These are phyloP conservation scores for Pipistrellus nathusii DNA, from an alignment of 2,797 vertebrate genomes.

Conservation along the genomic window DNA sequence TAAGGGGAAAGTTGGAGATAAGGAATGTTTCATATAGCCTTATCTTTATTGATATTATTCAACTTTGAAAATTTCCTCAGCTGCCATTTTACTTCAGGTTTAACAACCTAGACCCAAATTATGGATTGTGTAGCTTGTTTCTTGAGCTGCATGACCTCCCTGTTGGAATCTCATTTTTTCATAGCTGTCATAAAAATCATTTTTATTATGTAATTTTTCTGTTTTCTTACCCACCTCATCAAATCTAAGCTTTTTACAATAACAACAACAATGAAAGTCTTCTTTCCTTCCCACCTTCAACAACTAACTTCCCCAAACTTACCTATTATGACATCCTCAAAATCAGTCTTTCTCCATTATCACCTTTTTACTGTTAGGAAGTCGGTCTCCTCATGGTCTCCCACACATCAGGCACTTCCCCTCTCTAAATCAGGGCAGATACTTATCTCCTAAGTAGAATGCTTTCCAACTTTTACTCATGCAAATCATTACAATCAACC, in stretches of 20 bases:
- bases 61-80: background rate
- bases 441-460: conserved; percentile 41
- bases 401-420: background rate
- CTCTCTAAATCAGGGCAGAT: conserved; percentile 18
- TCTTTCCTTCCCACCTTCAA: background rate
- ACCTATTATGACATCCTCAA: conserved; percentile 25
- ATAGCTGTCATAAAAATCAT: background rate
- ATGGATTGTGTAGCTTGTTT: background rate
- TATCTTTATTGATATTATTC: background rate
- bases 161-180: background rate
- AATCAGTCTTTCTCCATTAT: conserved; percentile 11
- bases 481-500: background rate
- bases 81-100: background rate
- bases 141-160: background rate
- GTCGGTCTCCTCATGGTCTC: background rate
- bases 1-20: background rate
- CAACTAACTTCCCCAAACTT: conserved; percentile 15
- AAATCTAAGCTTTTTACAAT: conserved; percentile 21
- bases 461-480: background rate
- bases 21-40: background rate
- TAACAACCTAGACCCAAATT: background rate
- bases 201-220: conserved; percentile 32
- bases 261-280: background rate
- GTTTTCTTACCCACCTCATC: background rate
- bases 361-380: background rate